These are phyloP conservation scores for Tragelaphus eurycerus DNA, from an alignment of 2,797 vertebrate genomes.

Conservation along the genomic window DNA sequence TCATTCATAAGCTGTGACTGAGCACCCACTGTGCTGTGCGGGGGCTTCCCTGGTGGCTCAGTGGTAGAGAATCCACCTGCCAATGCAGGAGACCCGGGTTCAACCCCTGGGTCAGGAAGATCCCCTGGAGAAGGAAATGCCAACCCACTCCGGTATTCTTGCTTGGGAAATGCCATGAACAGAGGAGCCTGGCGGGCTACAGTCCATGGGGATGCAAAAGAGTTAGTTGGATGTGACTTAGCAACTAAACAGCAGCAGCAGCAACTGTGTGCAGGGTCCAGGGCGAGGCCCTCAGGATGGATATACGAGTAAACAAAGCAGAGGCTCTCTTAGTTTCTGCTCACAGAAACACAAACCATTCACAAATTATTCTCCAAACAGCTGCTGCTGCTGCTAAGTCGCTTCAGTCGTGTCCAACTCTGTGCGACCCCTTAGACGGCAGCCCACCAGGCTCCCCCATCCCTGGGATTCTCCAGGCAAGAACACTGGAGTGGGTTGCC, in stretches of 20 bases:
- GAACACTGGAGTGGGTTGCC: too few relatives aligned
- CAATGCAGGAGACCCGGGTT: background rate
- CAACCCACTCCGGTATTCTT: background rate
- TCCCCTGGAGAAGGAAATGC: background rate
- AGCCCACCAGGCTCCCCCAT: too few relatives aligned
- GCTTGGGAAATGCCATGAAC: background rate
- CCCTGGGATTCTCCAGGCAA: too few relatives aligned
- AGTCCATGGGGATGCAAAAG: background rate
- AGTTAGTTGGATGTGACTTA: background rate
- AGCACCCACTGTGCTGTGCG: background rate
- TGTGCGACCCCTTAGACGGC: too few relatives aligned
- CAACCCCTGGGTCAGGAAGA: background rate
- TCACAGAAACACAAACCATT: constrained; percentile 10
- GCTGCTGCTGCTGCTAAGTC: too few relatives aligned
- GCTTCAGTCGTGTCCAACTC: too few relatives aligned
- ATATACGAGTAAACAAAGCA: background rate
- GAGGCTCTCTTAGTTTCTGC: background rate
- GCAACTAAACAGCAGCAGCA: background rate
- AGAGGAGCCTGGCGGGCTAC: background rate
- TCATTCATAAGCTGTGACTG: background rate
- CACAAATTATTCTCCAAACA: background rate
- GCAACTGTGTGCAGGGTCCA: background rate
- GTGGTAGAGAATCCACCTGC: background rate
- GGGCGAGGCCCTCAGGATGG: background rate
- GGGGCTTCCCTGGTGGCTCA: background rate